Evolutionary conservation across 2,113 vertebrate species (phyloP).

Genomic region (Seriola dumerili): DNA sequence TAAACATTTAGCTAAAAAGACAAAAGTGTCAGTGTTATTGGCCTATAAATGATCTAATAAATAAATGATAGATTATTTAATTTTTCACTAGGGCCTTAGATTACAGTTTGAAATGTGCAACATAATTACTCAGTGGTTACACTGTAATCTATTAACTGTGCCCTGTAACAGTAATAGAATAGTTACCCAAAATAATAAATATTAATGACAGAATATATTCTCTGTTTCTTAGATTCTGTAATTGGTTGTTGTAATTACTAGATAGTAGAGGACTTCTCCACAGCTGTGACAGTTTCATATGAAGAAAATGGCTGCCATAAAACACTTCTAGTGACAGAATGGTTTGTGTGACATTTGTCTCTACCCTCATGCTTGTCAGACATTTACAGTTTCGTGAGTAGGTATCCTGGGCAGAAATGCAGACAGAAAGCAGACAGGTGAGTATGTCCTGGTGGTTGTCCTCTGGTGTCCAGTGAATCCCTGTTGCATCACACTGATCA

Average conservation of each 20-base stretch:
- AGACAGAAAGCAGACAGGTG: slow-evolving; percentile 15
- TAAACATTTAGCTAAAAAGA: no score
- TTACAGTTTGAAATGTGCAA: no score
- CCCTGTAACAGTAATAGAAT: no score
- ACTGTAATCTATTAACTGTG: no score
- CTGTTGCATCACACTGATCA: slow-evolving; percentile 54
- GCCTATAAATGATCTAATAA: no score
- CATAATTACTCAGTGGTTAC: no score
- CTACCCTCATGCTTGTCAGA: neutral
- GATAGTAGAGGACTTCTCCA: neutral
- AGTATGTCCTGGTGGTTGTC: slow-evolving; percentile 27
- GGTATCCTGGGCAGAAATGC: neutral
- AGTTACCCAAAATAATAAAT: no score
- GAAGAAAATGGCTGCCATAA: neutral
- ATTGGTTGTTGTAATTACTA: neutral
- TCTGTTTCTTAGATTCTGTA: no score
- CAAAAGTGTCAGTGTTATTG: no score
- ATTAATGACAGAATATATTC: no score
- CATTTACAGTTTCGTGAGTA: neutral
- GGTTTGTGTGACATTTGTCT: neutral
- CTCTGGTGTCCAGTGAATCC: slow-evolving; percentile 54
- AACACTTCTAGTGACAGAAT: neutral
- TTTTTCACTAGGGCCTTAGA: no score
- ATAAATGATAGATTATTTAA: no score
- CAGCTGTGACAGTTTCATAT: neutral